phyloP scores from a whole-genome alignment of 2,113 vertebrate species.

The Chlorocebus sabaeus region DNA sequence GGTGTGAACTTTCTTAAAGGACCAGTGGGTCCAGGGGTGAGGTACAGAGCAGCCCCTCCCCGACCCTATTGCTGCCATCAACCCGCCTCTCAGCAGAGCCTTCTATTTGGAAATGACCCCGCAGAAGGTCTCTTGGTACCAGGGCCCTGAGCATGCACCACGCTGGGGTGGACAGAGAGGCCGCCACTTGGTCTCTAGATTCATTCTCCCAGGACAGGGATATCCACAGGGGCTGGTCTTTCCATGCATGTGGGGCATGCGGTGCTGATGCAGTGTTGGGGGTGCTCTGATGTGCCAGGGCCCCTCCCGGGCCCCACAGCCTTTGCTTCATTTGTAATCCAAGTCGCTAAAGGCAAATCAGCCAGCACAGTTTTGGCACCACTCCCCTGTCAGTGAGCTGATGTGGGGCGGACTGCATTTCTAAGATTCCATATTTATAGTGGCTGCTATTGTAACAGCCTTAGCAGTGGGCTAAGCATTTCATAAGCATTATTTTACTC shows the following conservation, averaged over 20 bases:
- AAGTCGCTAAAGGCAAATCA: rapidly evolving
- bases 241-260: rapidly evolving
- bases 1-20: background rate
- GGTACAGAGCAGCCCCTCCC: background rate
- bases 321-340: rapidly evolving
- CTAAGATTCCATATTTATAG: rapidly evolving
- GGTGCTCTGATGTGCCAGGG: rapidly evolving
- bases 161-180: rapidly evolving
- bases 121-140: rapidly evolving
- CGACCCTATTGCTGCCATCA: rapidly evolving
- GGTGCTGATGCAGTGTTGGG: rapidly evolving
- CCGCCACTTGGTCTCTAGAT: rapidly evolving
- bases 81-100: background rate
- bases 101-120: rapidly evolving
- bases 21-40: background rate
- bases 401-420: rapidly evolving
- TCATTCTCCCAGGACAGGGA: rapidly evolving
- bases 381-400: rapidly evolving
- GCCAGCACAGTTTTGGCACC: rapidly evolving
- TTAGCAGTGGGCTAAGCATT: rapidly evolving
- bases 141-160: rapidly evolving
- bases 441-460: rapidly evolving
- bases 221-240: rapidly evolving
- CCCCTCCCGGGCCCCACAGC: rapidly evolving
- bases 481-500: rapidly evolving